A percentile compares a stretch with the other conserved stretches of the same genome.
These are phyloP conservation scores for Macrochelys suwanniensis DNA, from an alignment of 2,797 vertebrate species.

Conservation along the genomic window DNA sequence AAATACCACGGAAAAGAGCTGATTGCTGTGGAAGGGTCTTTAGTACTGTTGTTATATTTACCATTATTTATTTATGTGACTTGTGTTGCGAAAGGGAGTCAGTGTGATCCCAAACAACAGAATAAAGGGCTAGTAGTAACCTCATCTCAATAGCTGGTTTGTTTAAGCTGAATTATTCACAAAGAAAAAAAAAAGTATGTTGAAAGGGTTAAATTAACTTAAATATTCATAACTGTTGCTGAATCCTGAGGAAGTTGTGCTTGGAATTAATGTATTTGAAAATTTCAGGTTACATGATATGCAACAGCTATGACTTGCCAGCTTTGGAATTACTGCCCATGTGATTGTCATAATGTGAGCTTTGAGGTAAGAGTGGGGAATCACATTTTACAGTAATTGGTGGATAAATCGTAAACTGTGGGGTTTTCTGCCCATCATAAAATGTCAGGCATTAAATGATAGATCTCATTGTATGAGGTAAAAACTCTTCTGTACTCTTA, in stretches of 20 bases:
- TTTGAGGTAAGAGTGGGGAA: background rate
- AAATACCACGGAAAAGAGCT: constrained; percentile 49
- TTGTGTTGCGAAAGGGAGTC: constrained; percentile 60
- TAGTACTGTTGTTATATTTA: constrained; percentile 22
- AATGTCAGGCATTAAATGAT: background rate
- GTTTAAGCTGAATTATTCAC: constrained; percentile 33
- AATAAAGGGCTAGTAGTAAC: background rate
- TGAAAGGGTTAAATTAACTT: background rate
- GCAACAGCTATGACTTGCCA: background rate
- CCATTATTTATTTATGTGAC: constrained; percentile 46
- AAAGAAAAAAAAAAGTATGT: background rate
- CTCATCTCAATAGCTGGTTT: constrained; percentile 8
- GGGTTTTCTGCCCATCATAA: background rate
- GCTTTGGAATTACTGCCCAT: background rate
- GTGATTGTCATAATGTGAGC: background rate
- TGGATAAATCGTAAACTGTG: background rate
- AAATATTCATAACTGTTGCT: background rate
- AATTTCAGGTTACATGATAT: background rate
- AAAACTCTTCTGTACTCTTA: background rate
- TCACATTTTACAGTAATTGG: background rate
- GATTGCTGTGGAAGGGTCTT: constrained; percentile 41
- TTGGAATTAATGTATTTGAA: background rate
- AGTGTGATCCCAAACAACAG: constrained; percentile 46
- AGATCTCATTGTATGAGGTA: background rate
- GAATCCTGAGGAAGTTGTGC: background rate